Evolutionary conservation across 2,797 vertebrate species (phyloP).

Genomic region (Tenualosa ilisha): DNA sequence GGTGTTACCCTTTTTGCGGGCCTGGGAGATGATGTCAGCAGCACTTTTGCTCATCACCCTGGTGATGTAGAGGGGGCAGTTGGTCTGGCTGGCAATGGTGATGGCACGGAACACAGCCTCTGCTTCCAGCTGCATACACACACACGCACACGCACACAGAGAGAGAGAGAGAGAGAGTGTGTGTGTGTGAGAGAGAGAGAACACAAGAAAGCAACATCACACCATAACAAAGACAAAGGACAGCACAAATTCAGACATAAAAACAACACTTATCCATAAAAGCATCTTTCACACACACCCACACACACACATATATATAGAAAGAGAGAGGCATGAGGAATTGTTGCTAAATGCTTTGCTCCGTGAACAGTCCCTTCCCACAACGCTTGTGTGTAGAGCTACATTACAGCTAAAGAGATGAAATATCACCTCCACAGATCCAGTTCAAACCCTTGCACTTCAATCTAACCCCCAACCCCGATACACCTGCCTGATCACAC

Average conservation of each 20-base stretch:
- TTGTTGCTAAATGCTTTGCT: not conserved
- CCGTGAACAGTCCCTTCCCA: not conserved
- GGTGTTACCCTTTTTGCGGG: slow-evolving; percentile 89
- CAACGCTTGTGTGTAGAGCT: not conserved
- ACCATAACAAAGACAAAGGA: no score
- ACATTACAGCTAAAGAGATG: not conserved
- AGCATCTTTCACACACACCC: not conserved
- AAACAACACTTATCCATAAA: no score
- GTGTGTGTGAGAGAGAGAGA: not conserved
- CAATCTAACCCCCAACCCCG: not conserved
- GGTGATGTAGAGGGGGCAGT: slow-evolving; percentile 95
- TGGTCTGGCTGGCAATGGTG: slow-evolving; percentile 97
- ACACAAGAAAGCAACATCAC: no score
- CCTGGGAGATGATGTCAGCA: slow-evolving; percentile 96
- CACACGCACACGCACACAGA: not conserved
- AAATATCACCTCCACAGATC: slow-evolving; percentile 14
- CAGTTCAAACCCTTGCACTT: not conserved
- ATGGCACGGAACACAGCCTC: slow-evolving; percentile 96
- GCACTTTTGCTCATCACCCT: slow-evolving; percentile 99
- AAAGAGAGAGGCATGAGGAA: not conserved
- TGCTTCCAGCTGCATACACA: slow-evolving; percentile 84
- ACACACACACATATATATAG: not conserved
- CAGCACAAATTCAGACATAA: no score
- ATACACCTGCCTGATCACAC: slow-evolving; percentile 4
- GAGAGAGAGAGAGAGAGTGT: not conserved